phyloP scores from a whole-genome alignment of 2,113 vertebrate species.

The Ceuthmochares aereus region DNA sequence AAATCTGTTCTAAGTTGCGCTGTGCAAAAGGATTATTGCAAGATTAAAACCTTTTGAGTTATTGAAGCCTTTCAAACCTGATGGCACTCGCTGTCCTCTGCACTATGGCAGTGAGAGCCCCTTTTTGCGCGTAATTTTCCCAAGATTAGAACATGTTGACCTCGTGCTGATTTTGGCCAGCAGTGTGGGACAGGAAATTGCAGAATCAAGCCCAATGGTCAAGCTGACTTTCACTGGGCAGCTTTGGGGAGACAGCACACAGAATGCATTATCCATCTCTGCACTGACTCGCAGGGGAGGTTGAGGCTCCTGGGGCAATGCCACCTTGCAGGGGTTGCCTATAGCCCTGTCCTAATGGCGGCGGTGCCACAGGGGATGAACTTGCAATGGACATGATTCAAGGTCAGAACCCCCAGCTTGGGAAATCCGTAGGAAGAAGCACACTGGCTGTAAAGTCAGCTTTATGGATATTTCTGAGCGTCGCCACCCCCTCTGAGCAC shows the following conservation, averaged over 20 bases:
- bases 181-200: background rate
- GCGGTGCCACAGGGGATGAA: conserved; percentile 13
- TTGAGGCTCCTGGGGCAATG: conserved; percentile 36
- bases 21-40: background rate
- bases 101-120: background rate
- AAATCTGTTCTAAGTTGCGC: background rate
- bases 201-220: background rate
- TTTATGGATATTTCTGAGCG: background rate
- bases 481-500: background rate
- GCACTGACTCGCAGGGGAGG: background rate
- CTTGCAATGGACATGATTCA: background rate
- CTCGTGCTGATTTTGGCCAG: background rate
- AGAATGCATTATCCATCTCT: background rate
- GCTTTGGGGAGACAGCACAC: background rate
- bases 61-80: background rate
- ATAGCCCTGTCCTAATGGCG: background rate
- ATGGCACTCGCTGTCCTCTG: background rate
- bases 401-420: background rate
- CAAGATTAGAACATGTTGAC: fast-evolving
- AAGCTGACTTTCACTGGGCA: background rate
- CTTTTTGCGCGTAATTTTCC: background rate
- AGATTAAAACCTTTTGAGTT: background rate
- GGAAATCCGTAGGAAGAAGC: background rate
- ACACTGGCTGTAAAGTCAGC: background rate
- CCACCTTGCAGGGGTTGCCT: conserved; percentile 26